Conservation (phyloP, 2,888 invertebrate genomes). For the Ormyrus pomaceus region DNA sequence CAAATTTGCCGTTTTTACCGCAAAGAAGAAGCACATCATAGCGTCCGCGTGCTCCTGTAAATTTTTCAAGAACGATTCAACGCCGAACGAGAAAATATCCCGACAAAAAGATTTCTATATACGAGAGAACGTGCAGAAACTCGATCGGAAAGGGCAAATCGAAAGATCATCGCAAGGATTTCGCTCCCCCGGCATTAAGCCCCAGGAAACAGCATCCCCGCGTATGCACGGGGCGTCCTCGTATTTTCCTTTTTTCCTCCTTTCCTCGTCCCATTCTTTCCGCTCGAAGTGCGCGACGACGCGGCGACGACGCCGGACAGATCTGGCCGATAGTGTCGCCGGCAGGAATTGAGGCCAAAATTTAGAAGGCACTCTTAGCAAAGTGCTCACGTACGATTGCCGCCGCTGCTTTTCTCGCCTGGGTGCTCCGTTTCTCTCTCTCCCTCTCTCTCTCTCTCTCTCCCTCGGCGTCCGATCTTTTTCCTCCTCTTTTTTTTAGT, state of each 20-base stretch:
- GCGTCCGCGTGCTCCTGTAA: background rate
- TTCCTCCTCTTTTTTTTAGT: background rate
- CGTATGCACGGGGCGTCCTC: slow-evolving; percentile 2
- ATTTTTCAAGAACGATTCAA: background rate
- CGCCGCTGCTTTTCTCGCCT: slow-evolving; percentile 44
- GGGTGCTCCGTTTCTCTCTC: background rate
- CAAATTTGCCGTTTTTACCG: no score
- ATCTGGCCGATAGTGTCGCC: slow-evolving; percentile 32
- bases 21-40: no score
- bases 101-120: background rate
- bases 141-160: background rate
- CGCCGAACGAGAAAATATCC: background rate
- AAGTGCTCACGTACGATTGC: slow-evolving; percentile 35
- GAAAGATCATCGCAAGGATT: background rate
- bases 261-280: background rate
- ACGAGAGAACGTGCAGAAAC: background rate
- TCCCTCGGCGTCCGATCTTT: background rate
- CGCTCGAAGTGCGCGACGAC: background rate
- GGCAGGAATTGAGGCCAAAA: slow-evolving; percentile 42
- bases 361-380: slow-evolving; percentile 47
- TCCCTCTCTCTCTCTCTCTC: background rate
- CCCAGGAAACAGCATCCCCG: background rate
- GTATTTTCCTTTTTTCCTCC: background rate
- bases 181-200: background rate
- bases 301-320: background rate